Evolutionary conservation across 2,888 invertebrate genomes (phyloP).

Genomic region (Drosophila meridiana): DNA sequence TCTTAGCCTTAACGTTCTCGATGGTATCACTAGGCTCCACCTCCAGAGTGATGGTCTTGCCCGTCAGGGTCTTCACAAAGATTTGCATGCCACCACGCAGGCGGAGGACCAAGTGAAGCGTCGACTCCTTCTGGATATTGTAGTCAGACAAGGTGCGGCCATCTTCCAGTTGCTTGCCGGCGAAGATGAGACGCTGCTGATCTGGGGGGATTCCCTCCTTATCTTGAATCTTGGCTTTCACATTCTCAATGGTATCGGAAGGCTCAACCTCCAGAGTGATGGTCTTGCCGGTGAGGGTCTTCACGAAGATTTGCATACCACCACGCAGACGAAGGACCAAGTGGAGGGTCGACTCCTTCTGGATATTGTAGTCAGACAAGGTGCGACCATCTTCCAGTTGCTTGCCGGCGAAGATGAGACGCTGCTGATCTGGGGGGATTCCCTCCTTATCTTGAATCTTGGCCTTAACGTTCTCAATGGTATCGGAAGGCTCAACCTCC

Average conservation of each 20-base stretch:
- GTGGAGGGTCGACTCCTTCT: constrained; percentile 95
- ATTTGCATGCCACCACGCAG: constrained; percentile 91
- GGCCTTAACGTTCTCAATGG: constrained; percentile 70
- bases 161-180: constrained; percentile 93
- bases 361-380: constrained; percentile 96
- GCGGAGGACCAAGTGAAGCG: constrained; percentile 93
- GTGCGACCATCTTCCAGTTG: constrained; percentile 97
- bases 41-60: constrained; percentile 1
- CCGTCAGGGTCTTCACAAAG: constrained; percentile 53
- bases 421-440: constrained; percentile 77
- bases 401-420: constrained; percentile 84
- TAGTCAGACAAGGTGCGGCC: constrained; percentile 95
- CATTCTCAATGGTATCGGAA: constrained; percentile 56
- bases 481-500: constrained; percentile 43
- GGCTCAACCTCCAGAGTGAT: constrained; percentile 25
- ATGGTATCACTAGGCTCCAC: constrained; percentile 16
- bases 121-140: constrained; percentile 96
- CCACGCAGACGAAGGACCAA: constrained; percentile 94
- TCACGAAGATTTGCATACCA: constrained; percentile 86
- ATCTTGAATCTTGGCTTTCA: constrained; percentile 74
- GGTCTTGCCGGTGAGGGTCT: constrained; percentile 49
- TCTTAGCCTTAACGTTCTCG: constrained; percentile 75
- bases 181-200: constrained; percentile 75
- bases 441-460: constrained; percentile 77
- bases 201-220: constrained; percentile 78